Percentiles rank a stretch among this genome's conserved stretches.
These are phyloP conservation scores for Odontophorus gujanensis DNA, from an alignment of 2,113 vertebrate species.

Conservation along the genomic window DNA sequence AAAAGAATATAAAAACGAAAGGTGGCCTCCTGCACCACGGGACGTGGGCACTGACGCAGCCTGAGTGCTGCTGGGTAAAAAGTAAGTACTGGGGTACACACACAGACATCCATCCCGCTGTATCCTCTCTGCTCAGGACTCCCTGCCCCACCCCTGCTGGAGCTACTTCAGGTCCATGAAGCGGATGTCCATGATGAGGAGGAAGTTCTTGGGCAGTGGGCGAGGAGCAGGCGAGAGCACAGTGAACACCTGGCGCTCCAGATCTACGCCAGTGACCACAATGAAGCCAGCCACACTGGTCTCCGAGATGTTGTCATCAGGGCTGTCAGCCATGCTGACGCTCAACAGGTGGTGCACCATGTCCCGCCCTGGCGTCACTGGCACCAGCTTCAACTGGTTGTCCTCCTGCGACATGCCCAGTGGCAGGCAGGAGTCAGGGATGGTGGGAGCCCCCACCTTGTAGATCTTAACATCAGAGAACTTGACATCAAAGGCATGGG, in stretches of 20 bases:
- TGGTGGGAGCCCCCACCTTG: constrained; percentile 96
- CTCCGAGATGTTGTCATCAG: constrained; percentile 85
- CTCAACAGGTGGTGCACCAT: constrained; percentile 97
- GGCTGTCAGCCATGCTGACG: constrained; percentile 89
- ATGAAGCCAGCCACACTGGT: constrained; percentile 95
- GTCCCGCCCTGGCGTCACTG: constrained; percentile 93
- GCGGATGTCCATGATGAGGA: constrained; percentile 98
- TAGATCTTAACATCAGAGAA: constrained; percentile 98
- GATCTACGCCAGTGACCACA: constrained; percentile 93
- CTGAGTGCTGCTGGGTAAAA: background rate
- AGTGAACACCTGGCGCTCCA: constrained; percentile 92
- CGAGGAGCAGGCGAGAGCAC: constrained; percentile 93
- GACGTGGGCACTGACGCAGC: no score
- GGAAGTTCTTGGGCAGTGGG: constrained; percentile 91
- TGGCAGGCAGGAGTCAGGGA: constrained; percentile 96
- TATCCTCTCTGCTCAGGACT: background rate
- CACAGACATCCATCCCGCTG: background rate
- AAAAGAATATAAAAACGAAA: background rate
- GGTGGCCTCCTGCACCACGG: background rate
- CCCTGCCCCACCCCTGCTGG: background rate
- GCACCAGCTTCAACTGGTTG: constrained; percentile 96
- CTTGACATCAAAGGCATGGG: constrained; percentile 94
- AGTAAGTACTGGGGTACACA: background rate
- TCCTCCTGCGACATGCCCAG: constrained; percentile 98
- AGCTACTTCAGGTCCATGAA: constrained; percentile 94